Base-by-base conservation (phyloP, 2,888 invertebrate genomes). In the Perdita meconis region DNA sequence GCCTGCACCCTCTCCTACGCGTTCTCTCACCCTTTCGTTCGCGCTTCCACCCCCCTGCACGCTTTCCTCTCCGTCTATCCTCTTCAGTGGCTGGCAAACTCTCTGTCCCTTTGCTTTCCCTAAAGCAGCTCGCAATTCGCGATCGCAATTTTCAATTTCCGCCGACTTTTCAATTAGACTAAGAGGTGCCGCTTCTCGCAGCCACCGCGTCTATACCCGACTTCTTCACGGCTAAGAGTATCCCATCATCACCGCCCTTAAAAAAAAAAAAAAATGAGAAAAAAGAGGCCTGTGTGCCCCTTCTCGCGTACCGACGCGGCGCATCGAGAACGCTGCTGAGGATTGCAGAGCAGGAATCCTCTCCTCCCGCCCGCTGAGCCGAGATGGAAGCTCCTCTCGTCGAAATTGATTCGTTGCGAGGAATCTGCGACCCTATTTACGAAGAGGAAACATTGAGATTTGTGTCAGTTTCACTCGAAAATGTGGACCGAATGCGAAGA, bases 151-250 rank as follows among this genome's bases (percentile, higher is more conserved):
- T 92, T 92, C 92, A 92, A 92, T 92, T 92, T 92, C 91, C 89
- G 89, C 90, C 92, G 91, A 91, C 92, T 92, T 92, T 92, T 92
- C 92, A 92, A 92, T 92, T 92, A 92, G 92, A 92, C 92, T 92
- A 92, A 92, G 91, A 92, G 92, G 92, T 89, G 90, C 90, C 82
- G 89, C 80, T 84, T 74, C 80, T 69, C 78, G 71, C 47, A 47
- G 47, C 47, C 47, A 47, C 73, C 71, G 70, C 57, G 63, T 80
- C 83, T 85, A 84, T 81, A 78, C 84, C 47, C 82, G 81, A 85
- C 85, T 89, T 86, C 89, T 87, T 88, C 89, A 86, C 85, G 83
- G 73, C 82, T 47, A 60, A 64, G 74, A 72, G 76, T 61, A 78
- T 85, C 70, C 81, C 73, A 57, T 81, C 78, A 70, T 79, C 72